Evolutionary conservation across 1,140 invertebrate genomes (phyloP).

Genomic region (Drosophila leontia): DNA sequence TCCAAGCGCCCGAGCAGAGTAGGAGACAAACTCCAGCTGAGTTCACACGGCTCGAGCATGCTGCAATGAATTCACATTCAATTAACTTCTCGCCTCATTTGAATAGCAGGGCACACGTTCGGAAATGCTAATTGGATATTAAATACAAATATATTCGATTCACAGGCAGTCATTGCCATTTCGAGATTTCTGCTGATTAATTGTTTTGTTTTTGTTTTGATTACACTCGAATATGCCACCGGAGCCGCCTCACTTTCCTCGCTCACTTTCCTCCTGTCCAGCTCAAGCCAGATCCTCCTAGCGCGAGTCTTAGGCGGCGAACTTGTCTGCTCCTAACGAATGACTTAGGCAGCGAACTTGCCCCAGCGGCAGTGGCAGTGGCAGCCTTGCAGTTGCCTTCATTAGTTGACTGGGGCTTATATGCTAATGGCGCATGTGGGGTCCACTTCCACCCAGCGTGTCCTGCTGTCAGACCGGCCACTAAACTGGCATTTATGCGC

Average conservation of each 20-base stretch:
- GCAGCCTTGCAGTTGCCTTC: constrained; percentile 35
- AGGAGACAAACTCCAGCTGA: constrained; percentile 48
- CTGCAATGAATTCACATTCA: constrained; percentile 55
- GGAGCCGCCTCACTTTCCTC: constrained; percentile 2
- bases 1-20: background rate
- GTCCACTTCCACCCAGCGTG: constrained; percentile 39
- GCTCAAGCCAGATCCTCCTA: constrained; percentile 27
- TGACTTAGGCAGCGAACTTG: constrained; percentile 61
- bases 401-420: constrained; percentile 69
- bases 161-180: constrained; percentile 47
- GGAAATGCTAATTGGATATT: constrained; percentile 48
- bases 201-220: constrained; percentile 73
- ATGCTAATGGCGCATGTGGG: constrained; percentile 76
- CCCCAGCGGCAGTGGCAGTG: constrained; percentile 6
- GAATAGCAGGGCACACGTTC: constrained; percentile 52
- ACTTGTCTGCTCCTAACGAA: constrained; percentile 41
- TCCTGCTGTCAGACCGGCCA: constrained; percentile 62
- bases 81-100: constrained; percentile 48
- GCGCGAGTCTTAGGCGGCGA: constrained; percentile 48
- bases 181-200: constrained; percentile 62
- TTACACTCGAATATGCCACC: constrained; percentile 51
- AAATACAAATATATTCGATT: constrained; percentile 49
- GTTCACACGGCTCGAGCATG: constrained; percentile 40
- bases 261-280: background rate
- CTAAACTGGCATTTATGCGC: constrained; percentile 74